These are phyloP conservation scores for Lasioglossum lativentre DNA, from an alignment of 2,888 invertebrate genomes.

Conservation along the genomic window DNA sequence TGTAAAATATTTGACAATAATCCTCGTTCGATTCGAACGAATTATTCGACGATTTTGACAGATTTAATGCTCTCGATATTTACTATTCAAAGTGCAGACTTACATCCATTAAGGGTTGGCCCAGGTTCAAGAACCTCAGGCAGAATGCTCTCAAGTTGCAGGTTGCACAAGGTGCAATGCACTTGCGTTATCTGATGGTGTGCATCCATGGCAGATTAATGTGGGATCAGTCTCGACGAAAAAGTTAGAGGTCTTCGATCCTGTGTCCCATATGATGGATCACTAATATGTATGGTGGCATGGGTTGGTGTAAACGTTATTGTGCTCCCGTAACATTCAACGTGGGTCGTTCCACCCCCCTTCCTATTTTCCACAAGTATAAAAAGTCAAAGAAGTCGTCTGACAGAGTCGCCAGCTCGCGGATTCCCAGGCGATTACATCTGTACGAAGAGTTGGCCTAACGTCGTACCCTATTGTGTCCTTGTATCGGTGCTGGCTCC, in stretches of 20 bases:
- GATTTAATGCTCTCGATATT: too few species aligned
- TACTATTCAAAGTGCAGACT: too few species aligned
- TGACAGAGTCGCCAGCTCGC: slow-evolving; percentile 69
- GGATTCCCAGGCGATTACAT: slow-evolving; percentile 84
- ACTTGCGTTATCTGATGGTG: slow-evolving; percentile 62
- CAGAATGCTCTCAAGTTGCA: neutral
- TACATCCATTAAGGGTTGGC: too few species aligned
- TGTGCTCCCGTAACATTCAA: slow-evolving; percentile 52
- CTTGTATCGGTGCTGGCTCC: slow-evolving; percentile 52
- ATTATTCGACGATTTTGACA: too few species aligned
- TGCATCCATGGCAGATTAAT: slow-evolving; percentile 65
- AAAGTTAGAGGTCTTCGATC: slow-evolving; percentile 49
- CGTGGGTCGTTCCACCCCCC: slow-evolving; percentile 43
- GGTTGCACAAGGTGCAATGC: slow-evolving; percentile 22
- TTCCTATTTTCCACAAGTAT: slow-evolving; percentile 21
- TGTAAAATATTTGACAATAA: too few species aligned
- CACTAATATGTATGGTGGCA: slow-evolving; percentile 68
- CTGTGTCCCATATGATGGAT: slow-evolving; percentile 68
- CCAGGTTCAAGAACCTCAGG: neutral
- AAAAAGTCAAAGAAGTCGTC: slow-evolving; percentile 53
- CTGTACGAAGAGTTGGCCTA: slow-evolving; percentile 74
- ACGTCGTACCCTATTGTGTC: slow-evolving; percentile 56
- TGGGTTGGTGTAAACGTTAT: slow-evolving; percentile 37
- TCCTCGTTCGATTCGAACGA: too few species aligned
- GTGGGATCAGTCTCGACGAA: slow-evolving; percentile 67